Percentiles rank a stretch among this genome's conserved stretches.
Evolutionary conservation across 1,140 invertebrate genomes (phyloP).

Genomic region (Cotesia glomerata): DNA sequence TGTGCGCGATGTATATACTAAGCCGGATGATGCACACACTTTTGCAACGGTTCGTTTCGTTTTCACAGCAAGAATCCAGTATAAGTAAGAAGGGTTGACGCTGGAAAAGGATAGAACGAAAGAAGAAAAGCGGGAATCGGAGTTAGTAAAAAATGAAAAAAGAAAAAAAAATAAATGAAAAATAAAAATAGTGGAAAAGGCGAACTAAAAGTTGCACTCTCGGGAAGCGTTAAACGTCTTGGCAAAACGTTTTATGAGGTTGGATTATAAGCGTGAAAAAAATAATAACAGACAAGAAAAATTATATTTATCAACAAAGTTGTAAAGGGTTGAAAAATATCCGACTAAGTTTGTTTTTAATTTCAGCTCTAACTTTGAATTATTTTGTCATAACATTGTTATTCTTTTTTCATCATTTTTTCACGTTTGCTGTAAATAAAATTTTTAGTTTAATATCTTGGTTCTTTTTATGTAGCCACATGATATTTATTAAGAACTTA

Average conservation of each 20-base stretch:
- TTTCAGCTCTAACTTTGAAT: not conserved
- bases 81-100: no score
- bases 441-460: no score
- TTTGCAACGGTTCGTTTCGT: no score
- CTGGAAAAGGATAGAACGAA: not conserved
- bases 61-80: no score
- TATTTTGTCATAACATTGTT: no score
- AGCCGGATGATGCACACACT: no score
- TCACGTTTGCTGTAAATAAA: no score
- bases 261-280: constrained; percentile 5
- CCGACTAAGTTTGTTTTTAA: not conserved
- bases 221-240: constrained; percentile 17
- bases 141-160: not conserved
- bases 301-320: constrained; percentile 6
- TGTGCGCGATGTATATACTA: no score
- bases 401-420: no score
- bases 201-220: not conserved
- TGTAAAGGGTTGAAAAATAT: not conserved
- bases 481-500: no score
- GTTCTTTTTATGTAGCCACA: no score
- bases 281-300: not conserved
- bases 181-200: constrained; percentile 8
- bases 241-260: constrained; percentile 18
- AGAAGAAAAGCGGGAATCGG: not conserved
- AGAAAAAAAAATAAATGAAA: not conserved